Evolutionary conservation across 1,140 invertebrate species (phyloP), one percentile per base, ranked within the genome.

Genomic region (Eumaeus atala): DNA sequence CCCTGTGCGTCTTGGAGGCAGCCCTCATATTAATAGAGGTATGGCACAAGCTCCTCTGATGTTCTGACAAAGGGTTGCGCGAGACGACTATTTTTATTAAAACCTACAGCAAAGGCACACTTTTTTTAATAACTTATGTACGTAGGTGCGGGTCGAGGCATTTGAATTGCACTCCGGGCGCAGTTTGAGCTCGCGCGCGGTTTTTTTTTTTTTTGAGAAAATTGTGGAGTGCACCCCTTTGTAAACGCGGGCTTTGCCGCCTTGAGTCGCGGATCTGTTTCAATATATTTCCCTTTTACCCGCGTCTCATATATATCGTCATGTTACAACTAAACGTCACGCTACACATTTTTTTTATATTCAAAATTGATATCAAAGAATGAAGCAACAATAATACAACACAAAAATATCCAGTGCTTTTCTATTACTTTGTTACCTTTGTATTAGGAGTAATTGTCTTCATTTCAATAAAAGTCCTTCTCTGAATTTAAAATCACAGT

Each of bases 71-170:
- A 85, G 80, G 77, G 70, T 78, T 73, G 67, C 68, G 74, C 70
- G 70, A 74, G 78, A 81, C 78, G 77, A 79, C 83, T 86, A 83
- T 86, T 86, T 86, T 85, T 84, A 86, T 83, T 84, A 86, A 82
- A 86, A 81, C 80, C 80, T 79, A 72, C 74, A 60, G 68, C 77
- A 74, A 74, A 82, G 80, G 75, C 83, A 76, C 72, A 80, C 74
- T 84, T 86, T 85, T 83, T 84, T 86, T 86, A 86, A 86, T 86
- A 86, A 86, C 83, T 84, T 84, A 86, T 86, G 83, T 84, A 80
- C 74, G 77, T 82, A 81, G 75, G 79, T 84, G 76, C 74, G 74
- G 77, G 77, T 81, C 77, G 80, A 77, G 75, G 74, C 83, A 84
- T 84, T 84, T 86, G 75, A 84, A 84, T 80, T 82, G 73, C 83